Percentiles rank a stretch among this genome's conserved stretches.
Conservation (phyloP, 2,888 invertebrate species). For the Allolobophora icterica region DNA sequence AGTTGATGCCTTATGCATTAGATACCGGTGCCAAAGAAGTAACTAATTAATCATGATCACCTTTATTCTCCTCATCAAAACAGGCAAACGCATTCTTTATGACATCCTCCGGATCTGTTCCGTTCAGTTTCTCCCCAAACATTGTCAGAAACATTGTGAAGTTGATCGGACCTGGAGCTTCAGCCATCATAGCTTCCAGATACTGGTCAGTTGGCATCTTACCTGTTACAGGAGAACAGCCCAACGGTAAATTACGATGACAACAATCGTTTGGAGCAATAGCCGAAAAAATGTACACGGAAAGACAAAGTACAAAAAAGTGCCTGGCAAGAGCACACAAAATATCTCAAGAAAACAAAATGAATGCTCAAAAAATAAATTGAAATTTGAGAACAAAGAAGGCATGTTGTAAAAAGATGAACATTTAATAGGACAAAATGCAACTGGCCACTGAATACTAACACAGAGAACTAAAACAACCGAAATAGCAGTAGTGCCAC, state of each 20-base stretch:
- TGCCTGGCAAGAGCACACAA: not conserved
- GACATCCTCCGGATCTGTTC: slow-evolving; percentile 98
- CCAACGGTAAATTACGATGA: not conserved
- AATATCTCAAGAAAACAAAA: not conserved
- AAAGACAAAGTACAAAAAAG: not conserved
- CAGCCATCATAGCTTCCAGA: slow-evolving; percentile 96
- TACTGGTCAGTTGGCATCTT: slow-evolving; percentile 96
- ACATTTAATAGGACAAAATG: not conserved
- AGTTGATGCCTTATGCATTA: no score
- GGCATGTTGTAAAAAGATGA: not conserved
- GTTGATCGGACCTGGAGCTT: slow-evolving; percentile 97
- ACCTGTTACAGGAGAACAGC: slow-evolving; percentile 69
- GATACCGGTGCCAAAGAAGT: not conserved
- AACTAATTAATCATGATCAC: slow-evolving; percentile 11
- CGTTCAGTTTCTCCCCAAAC: slow-evolving; percentile 96
- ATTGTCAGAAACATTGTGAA: slow-evolving; percentile 99
- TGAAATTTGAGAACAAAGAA: no score
- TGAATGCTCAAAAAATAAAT: not conserved
- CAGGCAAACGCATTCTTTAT: slow-evolving; percentile 99
- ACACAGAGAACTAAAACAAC: not conserved
- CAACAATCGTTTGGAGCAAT: not conserved
- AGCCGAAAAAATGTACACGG: not conserved
- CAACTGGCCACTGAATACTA: not conserved
- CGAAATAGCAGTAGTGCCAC: no score
- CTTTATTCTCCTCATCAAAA: slow-evolving; percentile 74